Evolutionary conservation across 2,113 vertebrate genomes (phyloP), one percentile per base, ranked within the genome.

Genomic region (Semnopithecus entellus): DNA sequence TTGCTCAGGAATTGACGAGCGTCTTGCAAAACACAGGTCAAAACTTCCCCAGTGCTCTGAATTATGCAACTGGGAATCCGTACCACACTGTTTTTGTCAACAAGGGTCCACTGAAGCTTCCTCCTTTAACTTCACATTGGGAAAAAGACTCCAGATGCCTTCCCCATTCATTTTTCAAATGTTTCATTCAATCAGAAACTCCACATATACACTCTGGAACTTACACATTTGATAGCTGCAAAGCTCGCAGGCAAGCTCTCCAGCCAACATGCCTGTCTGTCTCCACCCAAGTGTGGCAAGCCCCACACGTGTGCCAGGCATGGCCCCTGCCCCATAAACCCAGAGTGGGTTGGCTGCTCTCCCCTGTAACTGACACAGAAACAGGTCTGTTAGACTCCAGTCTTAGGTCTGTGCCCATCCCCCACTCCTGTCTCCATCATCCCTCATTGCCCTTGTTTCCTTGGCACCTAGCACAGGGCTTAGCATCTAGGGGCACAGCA

Each of bases 111-210:
- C 45, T 17, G 38, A 66, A 25, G n/a, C 75, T 18, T 52, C 55
- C 5, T 0, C 30, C 35, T 68, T 55, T 13, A 61, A 25, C 10
- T 50, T 68, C 52, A 45, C 75, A 9, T 9, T 18, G 23, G 87
- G 27, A 83, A 79, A 85, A 88, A 52, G 35, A n/a, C 59, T 27
- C 20, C 38, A 27, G 3, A 27, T 35, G 68, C 48, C 70, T 81
- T 38, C 64, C 32, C 81, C 13, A 66, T 22, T 82, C 17, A 25
- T 57, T 90, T 87, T 43, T 75, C 52, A 6, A 55, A 57, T 13
- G 1, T 61, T 87, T 72, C 81, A 38, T 76, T 80, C 43, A 84
- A 80, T 25, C 32, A 82, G 70, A 91, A 94, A 72, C 81, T 66
- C 81, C 81, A 57, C 95, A 55, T 75, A 48, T 11, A 43, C 1